Evolutionary conservation across 2,797 vertebrate species (phyloP).

Genomic region (Trematomus bernacchii): DNA sequence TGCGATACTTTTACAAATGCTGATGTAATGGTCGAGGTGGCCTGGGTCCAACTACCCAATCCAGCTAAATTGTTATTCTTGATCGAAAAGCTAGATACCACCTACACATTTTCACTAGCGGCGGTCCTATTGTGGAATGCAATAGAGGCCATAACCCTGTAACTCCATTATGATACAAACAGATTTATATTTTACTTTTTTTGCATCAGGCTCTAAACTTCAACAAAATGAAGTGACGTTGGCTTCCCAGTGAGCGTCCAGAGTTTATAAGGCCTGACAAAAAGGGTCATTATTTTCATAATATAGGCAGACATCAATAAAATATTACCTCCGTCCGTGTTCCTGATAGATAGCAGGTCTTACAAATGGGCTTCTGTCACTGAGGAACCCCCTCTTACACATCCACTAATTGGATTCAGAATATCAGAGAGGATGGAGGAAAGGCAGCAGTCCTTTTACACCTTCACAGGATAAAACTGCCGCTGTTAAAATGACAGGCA

Average conservation of each 20-base stretch:
- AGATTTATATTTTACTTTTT: background rate
- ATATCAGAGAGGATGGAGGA: constrained; percentile 51
- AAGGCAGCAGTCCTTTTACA: constrained; percentile 33
- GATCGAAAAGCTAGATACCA: background rate
- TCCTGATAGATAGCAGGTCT: constrained; percentile 45
- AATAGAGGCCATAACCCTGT: background rate
- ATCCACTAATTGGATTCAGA: constrained; percentile 64
- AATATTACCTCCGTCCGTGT: constrained; percentile 45
- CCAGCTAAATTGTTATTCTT: background rate
- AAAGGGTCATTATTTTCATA: constrained; percentile 21
- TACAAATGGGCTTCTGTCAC: constrained; percentile 53
- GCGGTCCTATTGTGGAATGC: background rate
- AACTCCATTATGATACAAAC: background rate
- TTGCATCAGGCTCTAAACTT: background rate
- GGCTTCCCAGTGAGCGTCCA: too few species aligned
- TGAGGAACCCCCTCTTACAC: constrained; percentile 31
- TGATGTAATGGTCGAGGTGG: too few species aligned
- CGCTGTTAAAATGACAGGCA: constrained; percentile 28
- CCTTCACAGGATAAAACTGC: constrained; percentile 32
- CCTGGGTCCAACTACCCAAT: background rate
- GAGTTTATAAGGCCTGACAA: background rate
- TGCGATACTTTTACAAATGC: background rate
- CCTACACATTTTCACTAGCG: background rate
- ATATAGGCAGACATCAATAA: constrained; percentile 51
- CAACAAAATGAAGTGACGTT: background rate